A percentile compares a stretch with the other conserved stretches of the same genome.
phyloP scores from a whole-genome alignment of 2,797 vertebrate genomes.

The Natrix natrix region DNA sequence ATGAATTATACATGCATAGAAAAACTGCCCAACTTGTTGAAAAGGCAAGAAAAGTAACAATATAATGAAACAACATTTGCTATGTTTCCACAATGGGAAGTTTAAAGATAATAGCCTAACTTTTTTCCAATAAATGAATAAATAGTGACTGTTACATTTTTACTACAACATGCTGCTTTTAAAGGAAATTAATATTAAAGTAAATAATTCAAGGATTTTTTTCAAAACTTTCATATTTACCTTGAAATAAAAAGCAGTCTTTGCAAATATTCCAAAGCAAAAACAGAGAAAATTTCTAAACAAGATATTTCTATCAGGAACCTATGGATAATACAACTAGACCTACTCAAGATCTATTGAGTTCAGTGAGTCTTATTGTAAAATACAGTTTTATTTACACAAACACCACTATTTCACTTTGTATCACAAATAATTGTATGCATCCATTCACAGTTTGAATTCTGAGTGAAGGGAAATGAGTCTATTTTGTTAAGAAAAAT shows the following conservation, averaged over 20 bases:
- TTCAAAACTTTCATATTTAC: background rate
- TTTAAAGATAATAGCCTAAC: background rate
- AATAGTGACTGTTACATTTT: background rate
- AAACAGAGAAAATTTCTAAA: background rate
- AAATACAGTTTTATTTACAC: background rate
- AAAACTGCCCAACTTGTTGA: background rate
- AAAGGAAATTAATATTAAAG: slow-evolving; percentile 26
- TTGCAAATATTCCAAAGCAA: background rate
- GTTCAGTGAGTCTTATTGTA: background rate
- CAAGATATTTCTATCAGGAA: slow-evolving; percentile 12
- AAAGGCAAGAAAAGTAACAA: background rate
- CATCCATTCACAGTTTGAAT: slow-evolving; percentile 7
- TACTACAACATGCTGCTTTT: background rate
- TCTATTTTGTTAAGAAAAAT: background rate
- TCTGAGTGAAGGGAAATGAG: background rate
- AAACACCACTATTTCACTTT: background rate
- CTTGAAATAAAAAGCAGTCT: background rate
- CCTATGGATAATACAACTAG: background rate
- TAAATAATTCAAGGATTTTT: background rate
- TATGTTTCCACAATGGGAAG: background rate
- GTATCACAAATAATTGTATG: slow-evolving; percentile 27
- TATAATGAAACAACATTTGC: background rate
- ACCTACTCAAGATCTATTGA: background rate
- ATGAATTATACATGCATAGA: background rate
- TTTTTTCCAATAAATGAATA: background rate